Evolutionary conservation across 2,797 vertebrate species (phyloP).

Genomic region (Acipenser transmontanus): DNA sequence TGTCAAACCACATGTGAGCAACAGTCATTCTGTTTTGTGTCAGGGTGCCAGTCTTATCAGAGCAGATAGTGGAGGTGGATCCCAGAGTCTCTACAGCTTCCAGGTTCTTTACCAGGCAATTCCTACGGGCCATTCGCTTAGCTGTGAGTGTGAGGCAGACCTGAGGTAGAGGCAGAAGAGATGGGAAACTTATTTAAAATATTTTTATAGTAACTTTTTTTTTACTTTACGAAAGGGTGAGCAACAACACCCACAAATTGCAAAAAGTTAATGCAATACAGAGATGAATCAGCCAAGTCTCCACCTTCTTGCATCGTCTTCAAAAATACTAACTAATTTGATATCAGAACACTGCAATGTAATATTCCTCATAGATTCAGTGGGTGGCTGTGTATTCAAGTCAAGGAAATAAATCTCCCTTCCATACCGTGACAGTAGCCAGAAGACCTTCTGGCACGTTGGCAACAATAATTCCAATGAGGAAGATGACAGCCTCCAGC

Average conservation of each 20-base stretch:
- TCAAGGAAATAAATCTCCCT: not conserved
- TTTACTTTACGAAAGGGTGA: too few species aligned
- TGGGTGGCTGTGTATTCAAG: too few species aligned
- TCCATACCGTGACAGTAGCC: slow-evolving; percentile 54
- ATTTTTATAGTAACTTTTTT: too few species aligned
- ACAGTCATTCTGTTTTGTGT: slow-evolving; percentile 83
- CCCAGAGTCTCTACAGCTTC: slow-evolving; percentile 92
- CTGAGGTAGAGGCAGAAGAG: slow-evolving; percentile 38
- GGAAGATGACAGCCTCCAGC: slow-evolving; percentile 38
- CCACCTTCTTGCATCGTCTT: too few species aligned
- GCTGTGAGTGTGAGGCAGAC: slow-evolving; percentile 94
- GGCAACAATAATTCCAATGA: slow-evolving; percentile 60
- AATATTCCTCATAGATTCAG: too few species aligned
- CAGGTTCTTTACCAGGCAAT: slow-evolving; percentile 92
- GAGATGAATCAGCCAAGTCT: too few species aligned
- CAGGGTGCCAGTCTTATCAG: slow-evolving; percentile 77
- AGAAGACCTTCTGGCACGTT: slow-evolving; percentile 58
- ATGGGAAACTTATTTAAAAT: not conserved
- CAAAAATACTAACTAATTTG: too few species aligned
- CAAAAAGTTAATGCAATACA: too few species aligned
- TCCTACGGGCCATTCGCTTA: slow-evolving; percentile 95
- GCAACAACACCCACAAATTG: too few species aligned
- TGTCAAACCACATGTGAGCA: slow-evolving; percentile 86
- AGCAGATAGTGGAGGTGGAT: slow-evolving; percentile 81
- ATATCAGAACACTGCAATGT: too few species aligned